Percentiles rank a stretch among this genome's conserved stretches.
Evolutionary conservation across 2,113 vertebrate species (phyloP).

Genomic region (Chaenocephalus aceratus): DNA sequence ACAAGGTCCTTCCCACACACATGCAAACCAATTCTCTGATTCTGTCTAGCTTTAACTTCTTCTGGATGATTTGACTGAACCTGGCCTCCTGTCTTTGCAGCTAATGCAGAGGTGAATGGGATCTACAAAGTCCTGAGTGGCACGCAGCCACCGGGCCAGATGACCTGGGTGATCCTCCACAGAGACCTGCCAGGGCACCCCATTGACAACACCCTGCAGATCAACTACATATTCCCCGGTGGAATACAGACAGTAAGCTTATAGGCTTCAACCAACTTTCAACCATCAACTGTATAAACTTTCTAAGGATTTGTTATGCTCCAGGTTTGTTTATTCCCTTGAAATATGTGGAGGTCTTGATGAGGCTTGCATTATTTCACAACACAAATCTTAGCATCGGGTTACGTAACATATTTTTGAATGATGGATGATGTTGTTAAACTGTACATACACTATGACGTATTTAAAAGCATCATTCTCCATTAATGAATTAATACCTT

Average conservation of each 20-base stretch:
- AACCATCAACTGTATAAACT: not conserved
- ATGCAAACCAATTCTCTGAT: not conserved
- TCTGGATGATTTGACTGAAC: not conserved
- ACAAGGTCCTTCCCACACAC: slow-evolving; percentile 58
- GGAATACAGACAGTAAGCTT: slow-evolving; percentile 75
- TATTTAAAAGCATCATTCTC: not conserved
- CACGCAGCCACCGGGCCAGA: slow-evolving; percentile 71
- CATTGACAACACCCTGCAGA: slow-evolving; percentile 68
- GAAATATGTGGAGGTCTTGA: not conserved
- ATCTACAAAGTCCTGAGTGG: not conserved
- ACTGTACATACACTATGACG: not conserved
- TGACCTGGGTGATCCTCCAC: slow-evolving; percentile 61
- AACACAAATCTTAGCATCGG: not conserved
- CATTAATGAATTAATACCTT: too few species aligned
- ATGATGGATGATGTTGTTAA: not conserved
- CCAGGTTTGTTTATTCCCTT: not conserved
- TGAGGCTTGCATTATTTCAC: not conserved
- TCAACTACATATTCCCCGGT: slow-evolving; percentile 68
- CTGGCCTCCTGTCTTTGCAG: slow-evolving; percentile 32
- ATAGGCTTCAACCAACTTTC: not conserved
- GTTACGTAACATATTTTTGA: not conserved
- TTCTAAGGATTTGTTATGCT: not conserved
- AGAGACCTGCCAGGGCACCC: slow-evolving; percentile 67
- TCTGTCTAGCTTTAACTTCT: not conserved
- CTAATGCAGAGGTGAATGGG: slow-evolving; percentile 13